phyloP scores from a whole-genome alignment of 2,113 vertebrate genomes.

The Myocastor coypus region DNA sequence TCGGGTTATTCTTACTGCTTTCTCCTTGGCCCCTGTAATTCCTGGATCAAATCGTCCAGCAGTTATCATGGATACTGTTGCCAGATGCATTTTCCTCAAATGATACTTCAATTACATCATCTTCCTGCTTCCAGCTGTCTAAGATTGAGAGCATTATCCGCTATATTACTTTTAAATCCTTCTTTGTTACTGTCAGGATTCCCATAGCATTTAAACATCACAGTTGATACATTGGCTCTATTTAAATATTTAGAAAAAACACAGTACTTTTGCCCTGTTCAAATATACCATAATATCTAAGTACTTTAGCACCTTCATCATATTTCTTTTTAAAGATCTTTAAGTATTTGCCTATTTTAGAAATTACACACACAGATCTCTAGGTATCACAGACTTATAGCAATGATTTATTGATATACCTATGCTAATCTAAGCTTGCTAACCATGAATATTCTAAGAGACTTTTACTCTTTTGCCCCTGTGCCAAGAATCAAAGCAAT shows the following conservation, averaged over 20 bases:
- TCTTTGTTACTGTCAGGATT: conserved; percentile 16
- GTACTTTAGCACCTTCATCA: not conserved
- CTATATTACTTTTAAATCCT: not conserved
- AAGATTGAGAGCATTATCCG: not conserved
- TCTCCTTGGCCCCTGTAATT: not conserved
- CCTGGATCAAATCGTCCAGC: not conserved
- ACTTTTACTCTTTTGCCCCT: not conserved
- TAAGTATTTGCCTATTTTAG: conserved; percentile 30
- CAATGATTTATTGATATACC: conserved; percentile 63
- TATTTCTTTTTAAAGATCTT: conserved; percentile 38
- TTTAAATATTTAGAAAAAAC: conserved; percentile 71
- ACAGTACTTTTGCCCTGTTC: conserved; percentile 7
- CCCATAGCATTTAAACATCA: not conserved
- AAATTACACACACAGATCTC: not conserved
- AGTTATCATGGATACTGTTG: not conserved
- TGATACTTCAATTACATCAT: not conserved
- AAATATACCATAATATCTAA: conserved; percentile 20
- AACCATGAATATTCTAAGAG: conserved; percentile 57
- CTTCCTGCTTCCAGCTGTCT: not conserved
- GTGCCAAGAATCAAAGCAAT: conserved; percentile 32
- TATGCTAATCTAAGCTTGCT: conserved; percentile 44
- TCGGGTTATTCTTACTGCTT: not conserved
- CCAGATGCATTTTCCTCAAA: conserved; percentile 8
- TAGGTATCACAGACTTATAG: not conserved
- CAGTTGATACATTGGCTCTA: not conserved